Percentiles rank a stretch among this genome's conserved stretches.
Evolutionary conservation across 1,140 invertebrate species (phyloP).

Genomic region (Saccostrea glomerata): DNA sequence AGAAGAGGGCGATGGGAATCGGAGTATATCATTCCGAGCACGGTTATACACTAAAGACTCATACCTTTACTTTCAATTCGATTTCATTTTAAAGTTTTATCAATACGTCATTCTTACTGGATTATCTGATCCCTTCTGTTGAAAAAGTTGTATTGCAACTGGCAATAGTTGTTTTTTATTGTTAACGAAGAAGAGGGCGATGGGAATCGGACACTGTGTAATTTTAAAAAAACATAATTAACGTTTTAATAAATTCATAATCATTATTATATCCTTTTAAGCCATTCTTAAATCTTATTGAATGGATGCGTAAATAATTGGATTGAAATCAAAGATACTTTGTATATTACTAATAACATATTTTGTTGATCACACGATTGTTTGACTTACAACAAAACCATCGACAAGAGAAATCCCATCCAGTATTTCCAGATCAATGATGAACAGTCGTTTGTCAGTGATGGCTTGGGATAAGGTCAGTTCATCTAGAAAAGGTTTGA

Average conservation of each 20-base stretch:
- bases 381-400: neutral
- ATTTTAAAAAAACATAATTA: too few species aligned
- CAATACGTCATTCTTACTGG: constrained; percentile 68
- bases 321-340: too few species aligned
- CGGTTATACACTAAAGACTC: neutral
- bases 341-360: too few species aligned
- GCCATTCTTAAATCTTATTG: too few species aligned
- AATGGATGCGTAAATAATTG: too few species aligned
- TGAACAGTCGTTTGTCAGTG: constrained; percentile 59
- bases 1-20: constrained; percentile 78
- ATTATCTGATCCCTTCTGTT: constrained; percentile 72
- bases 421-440: constrained; percentile 61
- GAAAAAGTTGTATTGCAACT: constrained; percentile 78
- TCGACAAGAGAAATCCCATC: constrained; percentile 36
- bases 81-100: neutral
- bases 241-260: too few species aligned
- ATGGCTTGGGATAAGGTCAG: constrained; percentile 53
- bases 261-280: too few species aligned
- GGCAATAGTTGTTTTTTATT: constrained; percentile 73
- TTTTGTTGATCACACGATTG: too few species aligned
- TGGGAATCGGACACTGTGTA: constrained; percentile 65
- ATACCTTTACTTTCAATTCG: neutral
- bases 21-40: constrained; percentile 12
- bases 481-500: constrained; percentile 61
- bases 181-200: constrained; percentile 78